A percentile compares a stretch with the other conserved stretches of the same genome.
phyloP scores from a whole-genome alignment of 2,797 vertebrate genomes.

The Pipistrellus kuhlii region DNA sequence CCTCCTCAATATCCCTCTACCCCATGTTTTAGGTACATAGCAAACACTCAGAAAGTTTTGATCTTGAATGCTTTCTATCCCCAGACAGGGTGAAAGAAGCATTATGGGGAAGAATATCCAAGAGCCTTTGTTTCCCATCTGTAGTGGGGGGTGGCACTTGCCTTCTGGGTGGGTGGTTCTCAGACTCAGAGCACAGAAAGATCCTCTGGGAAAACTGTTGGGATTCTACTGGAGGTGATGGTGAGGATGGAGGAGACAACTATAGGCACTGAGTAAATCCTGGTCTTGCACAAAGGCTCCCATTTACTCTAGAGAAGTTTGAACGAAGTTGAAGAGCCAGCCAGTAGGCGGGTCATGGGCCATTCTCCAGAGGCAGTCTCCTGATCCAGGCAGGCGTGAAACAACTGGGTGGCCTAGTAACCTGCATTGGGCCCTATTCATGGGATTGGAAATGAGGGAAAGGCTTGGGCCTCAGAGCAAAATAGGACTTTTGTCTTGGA shows the following conservation, averaged over 20 bases:
- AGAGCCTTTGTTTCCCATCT: neutral
- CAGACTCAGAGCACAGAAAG: fast-evolving
- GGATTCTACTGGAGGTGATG: neutral
- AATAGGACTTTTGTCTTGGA: neutral
- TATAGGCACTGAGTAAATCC: neutral
- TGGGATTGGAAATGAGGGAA: neutral
- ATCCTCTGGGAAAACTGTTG: neutral
- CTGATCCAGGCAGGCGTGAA: neutral
- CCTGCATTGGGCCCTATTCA: neutral
- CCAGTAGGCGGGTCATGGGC: fast-evolving
- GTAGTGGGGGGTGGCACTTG: neutral
- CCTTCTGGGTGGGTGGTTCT: neutral
- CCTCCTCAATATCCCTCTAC: neutral
- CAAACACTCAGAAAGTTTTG: neutral
- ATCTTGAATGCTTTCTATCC: neutral
- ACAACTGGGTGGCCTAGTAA: neutral
- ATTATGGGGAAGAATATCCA: neutral
- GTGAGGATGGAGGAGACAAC: neutral
- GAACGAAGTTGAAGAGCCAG: too few species aligned
- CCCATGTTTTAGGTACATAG: neutral
- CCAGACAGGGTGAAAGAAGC: neutral
- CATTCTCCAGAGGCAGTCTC: neutral
- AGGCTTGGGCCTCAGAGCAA: neutral
- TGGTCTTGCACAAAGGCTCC: neutral
- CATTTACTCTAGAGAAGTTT: neutral